These are phyloP conservation scores for Neoascia interrupta DNA, from an alignment of 2,888 invertebrate species.

Conservation along the genomic window DNA sequence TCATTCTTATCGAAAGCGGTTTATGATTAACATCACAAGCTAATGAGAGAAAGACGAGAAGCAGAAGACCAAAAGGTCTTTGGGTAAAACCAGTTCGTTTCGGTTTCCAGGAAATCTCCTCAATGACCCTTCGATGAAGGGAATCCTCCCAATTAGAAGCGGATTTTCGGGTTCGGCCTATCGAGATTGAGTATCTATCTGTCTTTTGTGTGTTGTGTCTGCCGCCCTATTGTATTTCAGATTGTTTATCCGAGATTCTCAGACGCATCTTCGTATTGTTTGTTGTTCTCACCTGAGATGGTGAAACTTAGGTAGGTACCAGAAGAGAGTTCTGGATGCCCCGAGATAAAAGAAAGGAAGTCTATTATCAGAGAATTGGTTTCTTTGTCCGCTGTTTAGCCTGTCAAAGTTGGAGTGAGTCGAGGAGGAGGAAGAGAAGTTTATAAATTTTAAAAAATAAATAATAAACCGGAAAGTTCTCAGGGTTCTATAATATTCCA, in stretches of 20 bases:
- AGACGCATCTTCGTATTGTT: constrained; percentile 62
- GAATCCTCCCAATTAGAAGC: constrained; percentile 65
- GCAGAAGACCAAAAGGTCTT: too few species aligned
- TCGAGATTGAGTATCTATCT: constrained; percentile 26
- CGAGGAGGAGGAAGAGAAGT: neutral
- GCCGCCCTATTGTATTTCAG: constrained; percentile 29
- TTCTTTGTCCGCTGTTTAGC: constrained; percentile 50
- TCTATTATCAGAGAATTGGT: constrained; percentile 51
- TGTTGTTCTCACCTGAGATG: constrained; percentile 55
- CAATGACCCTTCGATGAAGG: constrained; percentile 42
- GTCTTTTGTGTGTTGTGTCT: constrained; percentile 10
- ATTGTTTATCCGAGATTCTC: constrained; percentile 35
- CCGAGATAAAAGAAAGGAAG: constrained; percentile 52
- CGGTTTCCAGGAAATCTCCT: constrained; percentile 45
- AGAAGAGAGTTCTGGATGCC: constrained; percentile 1
- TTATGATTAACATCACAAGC: constrained; percentile 10
- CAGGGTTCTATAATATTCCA: constrained; percentile 7
- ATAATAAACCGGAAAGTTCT: constrained; percentile 53
- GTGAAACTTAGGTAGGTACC: neutral
- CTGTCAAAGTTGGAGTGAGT: constrained; percentile 35
- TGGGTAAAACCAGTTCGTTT: constrained; percentile 41
- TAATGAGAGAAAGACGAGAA: constrained; percentile 8
- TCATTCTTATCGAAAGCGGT: constrained; percentile 23
- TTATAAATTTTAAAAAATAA: constrained; percentile 28
- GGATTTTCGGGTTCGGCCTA: constrained; percentile 58